Percentiles rank a stretch among this genome's conserved stretches.
Evolutionary conservation across 2,113 vertebrate species (phyloP).

Genomic region (Epinephelus fuscoguttatus): DNA sequence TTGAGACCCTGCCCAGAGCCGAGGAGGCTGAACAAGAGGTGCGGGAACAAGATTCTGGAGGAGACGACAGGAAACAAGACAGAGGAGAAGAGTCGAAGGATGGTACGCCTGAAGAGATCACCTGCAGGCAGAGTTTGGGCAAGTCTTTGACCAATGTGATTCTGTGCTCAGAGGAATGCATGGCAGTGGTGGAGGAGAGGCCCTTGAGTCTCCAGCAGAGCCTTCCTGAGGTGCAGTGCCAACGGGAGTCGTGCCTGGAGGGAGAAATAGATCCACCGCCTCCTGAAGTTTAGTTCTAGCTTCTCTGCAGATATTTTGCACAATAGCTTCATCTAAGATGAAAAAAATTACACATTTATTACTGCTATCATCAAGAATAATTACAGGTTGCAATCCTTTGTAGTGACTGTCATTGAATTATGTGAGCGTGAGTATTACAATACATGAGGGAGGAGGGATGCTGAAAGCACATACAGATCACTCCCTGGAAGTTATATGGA

Average conservation of each 20-base stretch:
- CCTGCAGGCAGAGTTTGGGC: conserved; percentile 54
- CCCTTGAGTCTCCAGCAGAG: conserved; percentile 45
- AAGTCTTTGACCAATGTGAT: conserved; percentile 54
- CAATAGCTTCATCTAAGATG: conserved; percentile 82
- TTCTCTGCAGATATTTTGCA: conserved; percentile 87
- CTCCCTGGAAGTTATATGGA: conserved; percentile 54
- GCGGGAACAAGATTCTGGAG: conserved; percentile 29
- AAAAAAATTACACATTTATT: conserved; percentile 67
- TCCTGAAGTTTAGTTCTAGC: conserved; percentile 76
- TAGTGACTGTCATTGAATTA: conserved; percentile 52
- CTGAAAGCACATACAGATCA: conserved; percentile 68
- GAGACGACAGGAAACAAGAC: conserved; percentile 38
- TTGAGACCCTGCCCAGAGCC: conserved; percentile 70
- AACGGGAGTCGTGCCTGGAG: conserved; percentile 58
- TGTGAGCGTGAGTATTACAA: conserved; percentile 60
- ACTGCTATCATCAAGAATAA: conserved; percentile 62
- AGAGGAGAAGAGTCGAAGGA: conserved; percentile 40
- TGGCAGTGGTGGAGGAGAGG: conserved; percentile 30
- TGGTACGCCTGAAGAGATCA: conserved; percentile 46
- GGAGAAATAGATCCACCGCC: conserved; percentile 71
- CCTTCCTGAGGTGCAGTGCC: conserved; percentile 50
- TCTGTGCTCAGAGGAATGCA: conserved; percentile 53
- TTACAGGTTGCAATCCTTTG: conserved; percentile 59
- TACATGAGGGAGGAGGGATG: conserved; percentile 24
- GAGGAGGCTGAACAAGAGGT: conserved; percentile 53